These are phyloP conservation scores for Microtus oregoni DNA, from an alignment of 2,113 vertebrate species.

Conservation along the genomic window DNA sequence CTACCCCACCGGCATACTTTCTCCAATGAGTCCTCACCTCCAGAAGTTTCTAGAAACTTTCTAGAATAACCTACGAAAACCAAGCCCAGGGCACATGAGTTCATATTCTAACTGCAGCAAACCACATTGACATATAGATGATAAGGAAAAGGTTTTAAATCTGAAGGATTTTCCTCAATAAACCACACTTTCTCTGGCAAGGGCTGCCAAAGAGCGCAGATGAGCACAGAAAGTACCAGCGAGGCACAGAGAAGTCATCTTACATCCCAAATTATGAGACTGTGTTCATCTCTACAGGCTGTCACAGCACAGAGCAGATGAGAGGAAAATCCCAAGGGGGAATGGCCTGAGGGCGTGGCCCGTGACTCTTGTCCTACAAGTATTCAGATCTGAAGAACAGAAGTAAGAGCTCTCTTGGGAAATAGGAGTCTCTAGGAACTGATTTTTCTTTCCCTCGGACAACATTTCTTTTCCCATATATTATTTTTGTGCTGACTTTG, in stretches of 20 bases:
- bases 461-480: slow-evolving; percentile 38
- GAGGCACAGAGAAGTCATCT: neutral
- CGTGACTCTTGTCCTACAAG: neutral
- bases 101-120: neutral
- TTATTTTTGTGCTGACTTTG: slow-evolving; percentile 49
- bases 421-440: slow-evolving; percentile 43
- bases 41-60: neutral
- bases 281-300: slow-evolving; percentile 23
- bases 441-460: neutral
- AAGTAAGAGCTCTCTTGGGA: slow-evolving; percentile 32
- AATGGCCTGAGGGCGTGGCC: neutral
- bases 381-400: slow-evolving; percentile 36
- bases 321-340: neutral
- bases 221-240: neutral
- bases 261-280: slow-evolving; percentile 49
- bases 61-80: neutral
- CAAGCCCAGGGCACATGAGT: neutral
- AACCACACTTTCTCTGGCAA: slow-evolving; percentile 8
- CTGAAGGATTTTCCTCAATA: slow-evolving; percentile 16
- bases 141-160: neutral
- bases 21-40: neutral
- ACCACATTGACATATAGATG: neutral
- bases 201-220: neutral
- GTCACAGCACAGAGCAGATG: slow-evolving; percentile 22
- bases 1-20: neutral